Conservation (phyloP, 2,888 invertebrate species). For the Aproaerema taeniolella region DNA sequence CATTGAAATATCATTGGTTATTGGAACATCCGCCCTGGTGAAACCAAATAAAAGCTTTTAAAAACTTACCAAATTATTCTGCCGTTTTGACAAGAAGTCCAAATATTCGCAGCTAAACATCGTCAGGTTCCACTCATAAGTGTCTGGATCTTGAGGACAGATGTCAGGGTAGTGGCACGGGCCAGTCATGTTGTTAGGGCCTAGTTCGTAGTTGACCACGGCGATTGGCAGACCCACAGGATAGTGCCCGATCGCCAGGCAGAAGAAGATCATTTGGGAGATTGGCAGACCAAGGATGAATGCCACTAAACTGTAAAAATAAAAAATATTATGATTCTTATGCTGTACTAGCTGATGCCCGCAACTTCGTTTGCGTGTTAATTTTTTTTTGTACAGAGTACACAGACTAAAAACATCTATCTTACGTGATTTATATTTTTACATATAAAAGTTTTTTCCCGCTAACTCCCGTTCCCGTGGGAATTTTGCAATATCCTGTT, state of each 20-base stretch:
- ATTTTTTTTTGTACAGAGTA: no score
- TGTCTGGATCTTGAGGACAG: slow-evolving; percentile 68
- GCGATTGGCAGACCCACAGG: slow-evolving; percentile 86
- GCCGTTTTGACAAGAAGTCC: slow-evolving; percentile 80
- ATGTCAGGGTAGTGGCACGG: slow-evolving; percentile 66
- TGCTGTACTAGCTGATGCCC: no score
- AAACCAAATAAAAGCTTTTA: no score
- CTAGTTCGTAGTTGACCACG: slow-evolving; percentile 88
- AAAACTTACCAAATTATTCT: slow-evolving; percentile 80
- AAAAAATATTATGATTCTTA: slow-evolving; percentile 9
- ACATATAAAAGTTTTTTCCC: no score
- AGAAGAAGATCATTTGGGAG: slow-evolving; percentile 91
- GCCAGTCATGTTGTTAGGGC: slow-evolving; percentile 56
- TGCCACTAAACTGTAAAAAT: slow-evolving; percentile 80
- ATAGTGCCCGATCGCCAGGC: slow-evolving; percentile 92
- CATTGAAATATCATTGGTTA: no score
- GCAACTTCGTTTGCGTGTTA: no score
- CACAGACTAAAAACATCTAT: no score
- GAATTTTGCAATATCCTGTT: no score
- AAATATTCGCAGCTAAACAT: slow-evolving; percentile 88
- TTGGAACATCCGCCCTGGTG: no score
- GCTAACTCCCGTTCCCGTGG: no score
- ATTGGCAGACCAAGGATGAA: slow-evolving; percentile 92
- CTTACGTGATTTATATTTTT: no score
- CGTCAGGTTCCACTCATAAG: slow-evolving; percentile 73